Conservation (phyloP, 2,888 invertebrate genomes). For the Acleris emargana region DNA sequence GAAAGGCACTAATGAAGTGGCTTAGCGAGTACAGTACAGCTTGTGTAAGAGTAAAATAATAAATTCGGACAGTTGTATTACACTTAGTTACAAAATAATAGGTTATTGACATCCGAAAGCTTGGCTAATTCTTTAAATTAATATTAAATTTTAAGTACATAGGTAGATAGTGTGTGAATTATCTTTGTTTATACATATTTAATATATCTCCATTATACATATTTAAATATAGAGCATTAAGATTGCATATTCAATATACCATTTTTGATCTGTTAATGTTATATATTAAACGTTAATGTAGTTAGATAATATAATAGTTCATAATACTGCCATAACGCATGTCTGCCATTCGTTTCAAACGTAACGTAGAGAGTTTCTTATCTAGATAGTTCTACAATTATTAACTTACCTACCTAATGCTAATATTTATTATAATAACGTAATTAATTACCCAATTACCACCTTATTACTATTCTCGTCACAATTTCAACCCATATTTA, state of each 20-base stretch:
- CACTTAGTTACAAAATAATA: too few species aligned
- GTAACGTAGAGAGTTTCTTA: not conserved
- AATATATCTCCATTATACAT: slow-evolving; percentile 16
- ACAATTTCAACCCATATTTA: too few species aligned
- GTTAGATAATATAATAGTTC: slow-evolving; percentile 1
- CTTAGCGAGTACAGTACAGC: too few species aligned
- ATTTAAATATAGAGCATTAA: slow-evolving; percentile 14
- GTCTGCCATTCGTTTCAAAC: not conserved
- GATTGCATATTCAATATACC: not conserved
- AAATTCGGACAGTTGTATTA: too few species aligned
- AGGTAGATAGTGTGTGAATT: slow-evolving; percentile 29
- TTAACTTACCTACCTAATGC: too few species aligned
- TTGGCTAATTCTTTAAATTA: not conserved
- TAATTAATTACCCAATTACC: too few species aligned
- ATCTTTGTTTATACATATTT: not conserved
- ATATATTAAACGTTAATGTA: slow-evolving; percentile 8
- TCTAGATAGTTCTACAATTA: not conserved
- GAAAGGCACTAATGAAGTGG: too few species aligned
- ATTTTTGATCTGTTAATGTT: slow-evolving; percentile 31
- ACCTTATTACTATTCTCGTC: too few species aligned
- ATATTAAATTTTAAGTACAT: slow-evolving; percentile 3
- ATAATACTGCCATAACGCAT: slow-evolving; percentile 22
- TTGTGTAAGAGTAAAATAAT: too few species aligned
- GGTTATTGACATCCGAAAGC: too few species aligned
- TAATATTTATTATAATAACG: too few species aligned